Evolutionary conservation across 2,797 vertebrate species (phyloP).

Genomic region (Aeoliscus strigatus): DNA sequence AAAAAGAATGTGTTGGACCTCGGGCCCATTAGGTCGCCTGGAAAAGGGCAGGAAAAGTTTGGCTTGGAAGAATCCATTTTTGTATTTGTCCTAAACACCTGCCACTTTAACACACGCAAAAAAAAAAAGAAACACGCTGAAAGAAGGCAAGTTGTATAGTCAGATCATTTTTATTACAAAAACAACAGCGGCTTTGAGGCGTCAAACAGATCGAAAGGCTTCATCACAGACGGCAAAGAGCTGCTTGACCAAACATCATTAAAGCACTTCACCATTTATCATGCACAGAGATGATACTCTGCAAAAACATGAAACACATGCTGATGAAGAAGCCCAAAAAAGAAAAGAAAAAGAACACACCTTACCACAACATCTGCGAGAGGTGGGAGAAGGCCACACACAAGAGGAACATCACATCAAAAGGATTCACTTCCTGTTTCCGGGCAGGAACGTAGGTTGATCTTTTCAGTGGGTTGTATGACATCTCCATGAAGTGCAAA

Average conservation of each 20-base stretch:
- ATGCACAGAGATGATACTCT: constrained; percentile 56
- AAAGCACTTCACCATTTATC: constrained; percentile 59
- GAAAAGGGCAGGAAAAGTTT: constrained; percentile 52
- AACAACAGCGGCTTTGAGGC: constrained; percentile 37
- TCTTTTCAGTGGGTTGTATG: constrained; percentile 35
- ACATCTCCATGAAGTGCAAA: constrained; percentile 64
- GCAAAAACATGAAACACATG: constrained; percentile 50
- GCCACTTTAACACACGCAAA: constrained; percentile 7
- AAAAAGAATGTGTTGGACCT: constrained; percentile 37
- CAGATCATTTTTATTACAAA: constrained; percentile 65
- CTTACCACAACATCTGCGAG: constrained; percentile 52
- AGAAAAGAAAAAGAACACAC: constrained; percentile 6
- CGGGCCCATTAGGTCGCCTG: constrained; percentile 17
- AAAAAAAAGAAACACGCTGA: constrained; percentile 43
- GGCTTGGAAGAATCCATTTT: constrained; percentile 22
- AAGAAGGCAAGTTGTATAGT: constrained; percentile 17
- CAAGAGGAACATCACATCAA: constrained; percentile 52
- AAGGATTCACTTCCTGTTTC: constrained; percentile 48
- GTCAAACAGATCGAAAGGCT: constrained; percentile 44
- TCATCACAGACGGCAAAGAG: constrained; percentile 49
- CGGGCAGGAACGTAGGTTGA: constrained; percentile 17
- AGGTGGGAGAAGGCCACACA: constrained; percentile 66
- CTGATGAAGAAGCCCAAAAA: constrained; percentile 9
- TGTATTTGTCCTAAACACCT: constrained; percentile 30
- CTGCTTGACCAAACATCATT: constrained; percentile 58